Evolutionary conservation across 2,797 vertebrate species (phyloP), one percentile per base, ranked within the genome.

Genomic region (Dendrocincla fuliginosa): DNA sequence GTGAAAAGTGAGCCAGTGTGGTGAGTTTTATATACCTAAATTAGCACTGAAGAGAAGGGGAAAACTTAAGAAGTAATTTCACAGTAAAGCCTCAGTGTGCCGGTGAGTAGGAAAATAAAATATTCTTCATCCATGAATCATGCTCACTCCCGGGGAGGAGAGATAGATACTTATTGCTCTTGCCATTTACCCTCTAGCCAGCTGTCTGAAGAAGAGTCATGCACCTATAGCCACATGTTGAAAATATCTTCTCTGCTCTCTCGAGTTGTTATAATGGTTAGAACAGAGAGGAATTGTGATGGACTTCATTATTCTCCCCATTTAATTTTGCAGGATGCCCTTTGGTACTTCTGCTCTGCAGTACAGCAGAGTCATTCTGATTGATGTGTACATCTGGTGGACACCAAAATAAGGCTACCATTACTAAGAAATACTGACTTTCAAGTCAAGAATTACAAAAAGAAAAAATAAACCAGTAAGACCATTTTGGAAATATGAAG

Each of bases 311-410:
- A 93, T 91, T 95, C 77, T 96, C 75, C 63, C 41, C 80, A 60
- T 87, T 96, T 96, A 93, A 88, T 95, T 95, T 95, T 96, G 86
- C 91, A 93, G 52, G 70, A 91, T 96, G 85, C 89, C 95, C 89
- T 93, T 91, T 79, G 63, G 84, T 81, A 76, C 63, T 84, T 84
- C 50, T 77, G 47, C 79, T 84, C 55, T 44, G 77, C 0, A 0
- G 55, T 70, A 39, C 14, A 93, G 65, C 56, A 87, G 65, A 89
- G 42, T 56, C 74, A 69, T 76, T 68, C 60, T 89, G 87, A 93
- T 86, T 90, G 87, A 96, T 89, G 67, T 32, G 28, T 65, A n/a
- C 47, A 32, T 46, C 52, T 73, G 39, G 56, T 91, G 25, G 85
- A 87, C 61, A 69, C 77, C 59, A 86, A 96, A 93, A 74, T 56